Evolutionary conservation across 2,888 invertebrate genomes (phyloP), one percentile per base, ranked within the genome.

Genomic region (Dasysyrphus tricinctus): DNA sequence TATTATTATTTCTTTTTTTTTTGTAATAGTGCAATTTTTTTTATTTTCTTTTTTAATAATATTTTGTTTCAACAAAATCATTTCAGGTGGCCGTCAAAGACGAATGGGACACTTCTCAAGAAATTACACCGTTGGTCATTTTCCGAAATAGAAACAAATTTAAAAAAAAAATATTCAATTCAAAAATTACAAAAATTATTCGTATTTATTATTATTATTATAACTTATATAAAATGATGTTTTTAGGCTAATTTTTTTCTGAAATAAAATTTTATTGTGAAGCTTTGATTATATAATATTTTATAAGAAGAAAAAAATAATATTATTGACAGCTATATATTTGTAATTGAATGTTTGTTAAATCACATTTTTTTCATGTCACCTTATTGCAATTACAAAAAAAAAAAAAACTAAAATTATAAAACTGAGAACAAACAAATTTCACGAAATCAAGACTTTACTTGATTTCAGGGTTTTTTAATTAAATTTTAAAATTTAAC

Each of bases 51-150:
- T n/a, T 51, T 16, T 29, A 44, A 44, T 42, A 32, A 16, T n/a
- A 9, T 37, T 42, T 29, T n/a, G n/a, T n/a, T 19, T 9, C 0
- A 3, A 19, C 2, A 8, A 67, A 77, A 69, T 47, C 32, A 82
- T 88, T 90, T 24, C 90, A 92, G 92, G 89, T 90, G 92, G 92
- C 88, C 97, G 97, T 92, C 94, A 95, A 93, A 95, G 96, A 91
- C 96, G 97, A 92, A 94, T 95, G 94, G 96, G 96, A 92, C 95
- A 96, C 93, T 95, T 95, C 93, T 95, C 95, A 89, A 96, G 96
- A 93, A 97, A 97, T 93, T 96, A 96, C 93, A 95, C 96, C 91
- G 96, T 96, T 93, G 97, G 97, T 88, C 88, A 90, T 81, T 24
- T 57, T 57, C 91, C 90, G 90, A 91, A 91, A 88, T 91, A 90